phyloP scores from a whole-genome alignment of 2,888 invertebrate genomes.

The Ariolimax columbianus region DNA sequence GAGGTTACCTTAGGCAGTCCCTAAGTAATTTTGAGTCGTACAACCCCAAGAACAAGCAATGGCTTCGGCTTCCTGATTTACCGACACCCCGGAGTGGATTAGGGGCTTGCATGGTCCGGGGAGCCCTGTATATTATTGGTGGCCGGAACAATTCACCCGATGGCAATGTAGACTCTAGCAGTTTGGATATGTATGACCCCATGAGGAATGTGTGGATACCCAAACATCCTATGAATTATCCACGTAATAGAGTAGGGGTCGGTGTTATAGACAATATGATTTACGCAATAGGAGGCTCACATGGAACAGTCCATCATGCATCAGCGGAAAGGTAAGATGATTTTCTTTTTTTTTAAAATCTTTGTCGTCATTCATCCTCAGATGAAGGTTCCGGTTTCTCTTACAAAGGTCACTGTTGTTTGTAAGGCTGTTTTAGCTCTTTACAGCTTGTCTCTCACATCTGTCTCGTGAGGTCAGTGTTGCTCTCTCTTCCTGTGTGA shows the following conservation, averaged over 20 bases:
- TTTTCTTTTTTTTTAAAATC: too few relatives aligned
- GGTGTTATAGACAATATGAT: slow-evolving; percentile 95
- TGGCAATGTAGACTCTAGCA: slow-evolving; percentile 83
- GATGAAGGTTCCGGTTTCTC: too few relatives aligned
- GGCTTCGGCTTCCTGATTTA: slow-evolving; percentile 89
- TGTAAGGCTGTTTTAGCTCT: too few relatives aligned
- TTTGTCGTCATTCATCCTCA: too few relatives aligned
- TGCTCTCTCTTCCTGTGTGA: too few relatives aligned
- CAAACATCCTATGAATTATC: slow-evolving; percentile 88
- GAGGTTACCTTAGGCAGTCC: slow-evolving; percentile 92
- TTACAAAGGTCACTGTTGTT: too few relatives aligned
- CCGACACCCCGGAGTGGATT: slow-evolving; percentile 91
- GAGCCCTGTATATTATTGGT: slow-evolving; percentile 93
- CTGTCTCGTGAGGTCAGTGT: too few relatives aligned
- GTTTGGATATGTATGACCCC: slow-evolving; percentile 91
- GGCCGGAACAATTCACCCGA: slow-evolving; percentile 91
- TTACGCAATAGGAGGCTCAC: slow-evolving; percentile 94
- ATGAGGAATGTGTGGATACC: slow-evolving; percentile 91
- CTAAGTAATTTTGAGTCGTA: slow-evolving; percentile 92
- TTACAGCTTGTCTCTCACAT: too few relatives aligned
- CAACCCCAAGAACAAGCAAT: slow-evolving; percentile 90
- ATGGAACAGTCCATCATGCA: slow-evolving; percentile 90
- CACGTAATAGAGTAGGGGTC: slow-evolving; percentile 92
- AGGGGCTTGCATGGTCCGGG: slow-evolving; percentile 77
- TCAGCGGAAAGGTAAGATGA: slow-evolving; percentile 88